Conservation (phyloP, 2,113 vertebrate genomes). For the Haemorhous mexicanus region DNA sequence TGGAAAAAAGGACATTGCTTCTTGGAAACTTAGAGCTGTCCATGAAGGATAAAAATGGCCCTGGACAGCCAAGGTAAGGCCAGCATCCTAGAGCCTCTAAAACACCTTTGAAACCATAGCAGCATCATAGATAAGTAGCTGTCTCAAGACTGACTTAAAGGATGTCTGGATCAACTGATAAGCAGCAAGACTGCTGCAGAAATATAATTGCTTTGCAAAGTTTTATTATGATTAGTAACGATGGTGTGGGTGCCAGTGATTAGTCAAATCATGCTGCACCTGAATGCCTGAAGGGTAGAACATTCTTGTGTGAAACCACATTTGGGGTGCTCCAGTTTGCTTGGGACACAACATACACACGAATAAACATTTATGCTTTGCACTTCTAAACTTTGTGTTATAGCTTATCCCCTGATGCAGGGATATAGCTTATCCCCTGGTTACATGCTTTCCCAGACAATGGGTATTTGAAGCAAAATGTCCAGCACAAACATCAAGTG, state of each 20-base stretch:
- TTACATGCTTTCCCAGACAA: background rate
- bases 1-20: background rate
- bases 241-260: background rate
- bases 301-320: background rate
- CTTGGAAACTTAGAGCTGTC: background rate
- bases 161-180: background rate
- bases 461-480: background rate
- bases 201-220: background rate
- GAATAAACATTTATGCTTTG: background rate
- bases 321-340: background rate
- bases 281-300: background rate
- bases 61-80: background rate
- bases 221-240: background rate
- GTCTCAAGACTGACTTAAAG: background rate
- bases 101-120: background rate
- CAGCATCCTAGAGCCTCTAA: background rate
- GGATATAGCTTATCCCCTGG: background rate
- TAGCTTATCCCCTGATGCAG: background rate
- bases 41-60: background rate
- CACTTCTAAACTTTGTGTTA: background rate
- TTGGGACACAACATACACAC: rapidly evolving
- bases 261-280: background rate
- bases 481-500: background rate
- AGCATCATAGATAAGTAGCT: background rate
- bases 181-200: background rate